Evolutionary conservation across 2,888 invertebrate genomes (phyloP), one percentile per base, ranked within the genome.

Genomic region (Caenorhabditis virilis): DNA sequence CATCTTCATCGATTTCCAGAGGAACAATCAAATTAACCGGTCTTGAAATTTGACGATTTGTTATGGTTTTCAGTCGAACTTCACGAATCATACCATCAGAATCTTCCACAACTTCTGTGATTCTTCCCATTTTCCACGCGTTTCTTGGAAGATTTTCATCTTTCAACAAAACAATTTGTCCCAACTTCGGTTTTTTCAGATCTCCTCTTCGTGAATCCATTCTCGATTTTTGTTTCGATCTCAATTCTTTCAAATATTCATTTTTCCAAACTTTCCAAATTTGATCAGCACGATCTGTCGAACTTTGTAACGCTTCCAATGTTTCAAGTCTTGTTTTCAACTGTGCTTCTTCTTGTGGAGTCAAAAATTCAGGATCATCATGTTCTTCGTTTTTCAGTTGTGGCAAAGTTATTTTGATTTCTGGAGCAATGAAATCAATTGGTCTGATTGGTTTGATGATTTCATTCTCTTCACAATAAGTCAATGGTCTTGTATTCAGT

Each of bases 111-210:
- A 52, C 16, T 43, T 42, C 33, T 1, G 33, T 30, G 11, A 52
- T 33, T 5, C 22, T 43, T 35, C 52, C 52, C n/a, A 43, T 30
- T 52, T 33, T 42, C 52, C 52, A 52, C 38, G 25, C 22, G 22
- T 23, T 6, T 25, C 49, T 36, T 3, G 49, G 49, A n/a, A 13
- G 9, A 11, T 48, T 33, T 11, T 35, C 35, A 18, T 49, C 25
- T 16, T 20, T 15, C 1, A 30, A 11, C 2, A 22, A n/a, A 16
- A 52, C 52, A 42, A 52, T 43, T 52, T n/a, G n/a, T n/a, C n/a
- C n/a, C n/a, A n/a, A n/a, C n/a, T n/a, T n/a, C n/a, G n/a, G n/a
- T n/a, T n/a, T 51, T 3, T 30, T 22, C 2, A 33, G 2, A 11
- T 41, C 22, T 41, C 27, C 9, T 16, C 13, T 20, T 41, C 30